Conservation (phyloP, 2,113 vertebrate genomes). For the Dicrurus megarhynchus region DNA sequence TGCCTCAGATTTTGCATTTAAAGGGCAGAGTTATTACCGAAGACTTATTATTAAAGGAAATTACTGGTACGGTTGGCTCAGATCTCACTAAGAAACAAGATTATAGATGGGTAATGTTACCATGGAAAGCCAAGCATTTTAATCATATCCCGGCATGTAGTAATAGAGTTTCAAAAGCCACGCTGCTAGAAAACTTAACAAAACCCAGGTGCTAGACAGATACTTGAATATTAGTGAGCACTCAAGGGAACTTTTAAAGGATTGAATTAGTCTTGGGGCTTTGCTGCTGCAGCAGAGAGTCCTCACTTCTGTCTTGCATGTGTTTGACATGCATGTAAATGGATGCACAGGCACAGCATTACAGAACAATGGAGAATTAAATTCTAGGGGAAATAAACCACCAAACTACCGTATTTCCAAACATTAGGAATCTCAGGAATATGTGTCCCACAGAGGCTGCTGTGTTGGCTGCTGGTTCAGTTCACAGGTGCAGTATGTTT, state of each 20-base stretch:
- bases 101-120: conserved; percentile 34
- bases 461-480: not conserved
- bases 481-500: not conserved
- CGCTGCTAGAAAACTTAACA: not conserved
- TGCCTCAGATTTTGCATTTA: not conserved
- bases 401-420: not conserved
- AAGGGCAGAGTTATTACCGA: conserved; percentile 9
- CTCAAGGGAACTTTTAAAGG: not conserved
- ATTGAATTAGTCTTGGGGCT: not conserved
- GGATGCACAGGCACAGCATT: not conserved
- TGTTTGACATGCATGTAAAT: not conserved
- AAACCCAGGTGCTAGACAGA: not conserved
- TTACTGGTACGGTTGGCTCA: not conserved
- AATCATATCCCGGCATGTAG: not conserved
- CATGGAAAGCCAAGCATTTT: conserved; percentile 13
- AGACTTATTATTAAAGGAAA: conserved; percentile 24
- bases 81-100: conserved; percentile 1
- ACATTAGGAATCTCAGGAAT: not conserved
- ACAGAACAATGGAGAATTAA: not conserved
- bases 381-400: not conserved
- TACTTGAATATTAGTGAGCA: not conserved
- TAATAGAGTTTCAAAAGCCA: not conserved
- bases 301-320: not conserved
- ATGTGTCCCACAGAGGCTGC: not conserved
- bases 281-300: not conserved